Conservation (phyloP, 1,140 invertebrate genomes). For the Aphis gossypii region DNA sequence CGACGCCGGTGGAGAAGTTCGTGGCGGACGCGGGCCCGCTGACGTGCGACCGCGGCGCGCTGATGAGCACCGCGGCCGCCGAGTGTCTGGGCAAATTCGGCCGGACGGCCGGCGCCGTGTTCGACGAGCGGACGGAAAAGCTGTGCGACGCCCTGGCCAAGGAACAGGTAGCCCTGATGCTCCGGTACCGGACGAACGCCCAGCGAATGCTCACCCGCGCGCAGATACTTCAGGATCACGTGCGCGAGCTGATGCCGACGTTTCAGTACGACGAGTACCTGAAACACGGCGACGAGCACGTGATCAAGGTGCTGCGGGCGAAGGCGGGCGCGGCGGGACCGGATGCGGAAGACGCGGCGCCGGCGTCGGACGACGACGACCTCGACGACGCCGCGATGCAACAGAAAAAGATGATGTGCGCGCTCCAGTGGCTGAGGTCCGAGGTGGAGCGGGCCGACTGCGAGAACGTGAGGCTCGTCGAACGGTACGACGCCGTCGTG, state of each 20-base stretch:
- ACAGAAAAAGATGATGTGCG: constrained; percentile 21
- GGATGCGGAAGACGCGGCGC: neutral
- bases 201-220: constrained; percentile 37
- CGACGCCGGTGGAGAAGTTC: neutral
- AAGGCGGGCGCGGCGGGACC: neutral
- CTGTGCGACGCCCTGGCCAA: constrained; percentile 27
- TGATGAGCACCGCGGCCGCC: neutral
- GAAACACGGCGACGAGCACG: neutral
- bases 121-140: neutral
- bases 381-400: neutral
- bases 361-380: neutral
- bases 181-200: neutral
- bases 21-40: neutral
- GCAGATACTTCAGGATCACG: constrained; percentile 17
- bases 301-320: neutral
- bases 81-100: neutral
- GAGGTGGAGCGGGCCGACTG: constrained; percentile 3
- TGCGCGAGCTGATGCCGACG: constrained; percentile 20
- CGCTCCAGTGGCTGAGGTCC: constrained; percentile 37
- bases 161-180: constrained; percentile 1
- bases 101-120: neutral
- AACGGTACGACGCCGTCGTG: neutral
- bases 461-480: neutral
- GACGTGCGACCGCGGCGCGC: neutral
- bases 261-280: constrained; percentile 20